A percentile compares a stretch with the other conserved stretches of the same genome.
Evolutionary conservation across 1,140 invertebrate species (phyloP).

Genomic region (Orussus abietinus): DNA sequence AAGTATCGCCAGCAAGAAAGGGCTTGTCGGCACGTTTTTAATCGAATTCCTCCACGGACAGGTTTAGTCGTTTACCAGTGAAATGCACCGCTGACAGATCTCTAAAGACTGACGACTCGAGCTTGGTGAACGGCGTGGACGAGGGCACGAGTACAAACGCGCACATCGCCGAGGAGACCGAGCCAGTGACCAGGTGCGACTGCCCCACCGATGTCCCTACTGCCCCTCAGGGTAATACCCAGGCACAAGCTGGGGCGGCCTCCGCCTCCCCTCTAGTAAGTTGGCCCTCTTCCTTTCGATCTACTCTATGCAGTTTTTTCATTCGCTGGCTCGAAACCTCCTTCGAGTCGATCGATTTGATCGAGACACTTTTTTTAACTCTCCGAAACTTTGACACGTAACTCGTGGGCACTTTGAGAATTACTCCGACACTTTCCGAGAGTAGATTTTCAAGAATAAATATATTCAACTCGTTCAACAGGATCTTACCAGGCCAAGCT

Average conservation of each 20-base stretch:
- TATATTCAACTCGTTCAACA: no score
- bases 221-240: conserved; percentile 42
- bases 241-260: conserved; percentile 44
- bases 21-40: no score
- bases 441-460: no score
- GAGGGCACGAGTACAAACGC: conserved; percentile 49
- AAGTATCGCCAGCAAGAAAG: no score
- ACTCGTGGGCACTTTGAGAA: no score
- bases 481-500: conserved; percentile 67
- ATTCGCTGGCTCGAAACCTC: no score
- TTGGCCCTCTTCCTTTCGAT: conserved; percentile 11
- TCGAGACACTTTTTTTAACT: conserved; percentile 1
- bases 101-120: conserved; percentile 53
- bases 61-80: conserved; percentile 41
- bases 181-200: conserved; percentile 47
- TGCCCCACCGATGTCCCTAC: conserved; percentile 44
- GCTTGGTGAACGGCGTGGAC: conserved; percentile 51
- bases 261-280: conserved; percentile 47
- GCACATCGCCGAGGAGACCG: conserved; percentile 37
- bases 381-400: no score
- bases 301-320: no score
- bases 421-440: no score
- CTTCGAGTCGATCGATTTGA: background rate
- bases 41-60: conserved; percentile 13
- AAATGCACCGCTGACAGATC: conserved; percentile 50